These are phyloP conservation scores for Cydia strobilella DNA, from an alignment of 1,140 invertebrate species.

Conservation along the genomic window DNA sequence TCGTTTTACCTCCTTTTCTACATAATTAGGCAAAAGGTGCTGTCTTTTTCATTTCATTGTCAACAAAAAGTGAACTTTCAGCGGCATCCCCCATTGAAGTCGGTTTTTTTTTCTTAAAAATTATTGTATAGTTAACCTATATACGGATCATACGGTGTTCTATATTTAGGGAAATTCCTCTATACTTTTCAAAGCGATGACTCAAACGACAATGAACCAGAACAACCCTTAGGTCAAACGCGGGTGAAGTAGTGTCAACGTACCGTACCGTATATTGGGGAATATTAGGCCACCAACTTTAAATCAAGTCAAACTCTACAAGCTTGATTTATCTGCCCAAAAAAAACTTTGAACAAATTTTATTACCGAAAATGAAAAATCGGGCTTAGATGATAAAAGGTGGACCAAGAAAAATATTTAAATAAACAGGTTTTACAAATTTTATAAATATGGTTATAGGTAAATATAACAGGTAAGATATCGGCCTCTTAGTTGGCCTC, in stretches of 20 bases:
- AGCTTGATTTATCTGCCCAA: not conserved
- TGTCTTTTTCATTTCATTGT: no score
- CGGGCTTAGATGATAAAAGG: not conserved
- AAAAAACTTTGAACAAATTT: not conserved
- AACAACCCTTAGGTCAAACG: slow-evolving; percentile 16
- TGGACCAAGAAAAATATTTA: not conserved
- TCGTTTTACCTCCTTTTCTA: no score
- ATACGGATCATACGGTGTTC: no score
- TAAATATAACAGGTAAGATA: no score
- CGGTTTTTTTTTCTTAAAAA: no score
- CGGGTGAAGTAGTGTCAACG: slow-evolving; percentile 15
- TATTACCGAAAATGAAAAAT: not conserved
- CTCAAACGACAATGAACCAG: not conserved
- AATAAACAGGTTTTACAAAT: not conserved
- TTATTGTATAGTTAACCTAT: not conserved
- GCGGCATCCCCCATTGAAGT: no score
- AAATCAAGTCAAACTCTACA: slow-evolving; percentile 8
- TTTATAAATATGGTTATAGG: not conserved
- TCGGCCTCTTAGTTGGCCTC: no score
- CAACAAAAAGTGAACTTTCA: no score
- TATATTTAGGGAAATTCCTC: not conserved
- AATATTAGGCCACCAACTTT: not conserved
- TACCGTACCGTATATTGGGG: not conserved
- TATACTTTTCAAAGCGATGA: not conserved
- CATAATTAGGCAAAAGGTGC: no score